Evolutionary conservation across 1,140 invertebrate species (phyloP), one percentile per base, ranked within the genome.

Genomic region (Capitella teleta): DNA sequence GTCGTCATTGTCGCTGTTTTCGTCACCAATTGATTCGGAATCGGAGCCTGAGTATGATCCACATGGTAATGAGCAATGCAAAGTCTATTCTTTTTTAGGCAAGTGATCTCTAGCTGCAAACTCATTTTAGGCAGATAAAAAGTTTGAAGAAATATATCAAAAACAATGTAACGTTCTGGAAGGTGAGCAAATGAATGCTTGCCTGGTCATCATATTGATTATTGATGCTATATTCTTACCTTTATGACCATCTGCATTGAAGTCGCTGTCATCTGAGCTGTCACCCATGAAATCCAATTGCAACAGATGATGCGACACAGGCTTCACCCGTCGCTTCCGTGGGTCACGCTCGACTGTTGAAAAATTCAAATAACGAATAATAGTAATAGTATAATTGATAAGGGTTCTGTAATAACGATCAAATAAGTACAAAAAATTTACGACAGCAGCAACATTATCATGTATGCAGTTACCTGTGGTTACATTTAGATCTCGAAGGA

Each of bases 231-330:
- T 40, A 83, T n/a, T n/a, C n/a, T n/a, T 80, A 59, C 85, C 81
- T 37, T 81, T 80, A 57, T 87, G 84, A 68, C 89, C 86, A 70
- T 89, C 86, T 51, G 92, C 87, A 48, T 88, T 78, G 74, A 92
- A 95, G 73, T 96, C 91, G 58, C 87, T 92, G 67, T 96, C 91
- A 68, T 92, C 88, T 6, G 89, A 92, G 72, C 88, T 92, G 67
- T 93, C 89, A 74, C 90, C 87, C 32, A 61, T 69, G 68, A 89
- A 86, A 68, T 87, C 82, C 23, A 87, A 66, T 23, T 89, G 76
- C 28, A 84, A 82, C 51, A 84, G 76, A 44, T 77, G 73, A 72
- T 77, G 51, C 52, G 74, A 65, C 1, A 76, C 75, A 6, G 76
- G 76, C 62, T 90, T 91, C 1, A 92, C 86, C 64, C 82, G 79